A percentile compares a stretch with the other conserved stretches of the same genome.
Conservation (phyloP, 2,797 vertebrate species). For the Parotocinclus haroldoi region DNA sequence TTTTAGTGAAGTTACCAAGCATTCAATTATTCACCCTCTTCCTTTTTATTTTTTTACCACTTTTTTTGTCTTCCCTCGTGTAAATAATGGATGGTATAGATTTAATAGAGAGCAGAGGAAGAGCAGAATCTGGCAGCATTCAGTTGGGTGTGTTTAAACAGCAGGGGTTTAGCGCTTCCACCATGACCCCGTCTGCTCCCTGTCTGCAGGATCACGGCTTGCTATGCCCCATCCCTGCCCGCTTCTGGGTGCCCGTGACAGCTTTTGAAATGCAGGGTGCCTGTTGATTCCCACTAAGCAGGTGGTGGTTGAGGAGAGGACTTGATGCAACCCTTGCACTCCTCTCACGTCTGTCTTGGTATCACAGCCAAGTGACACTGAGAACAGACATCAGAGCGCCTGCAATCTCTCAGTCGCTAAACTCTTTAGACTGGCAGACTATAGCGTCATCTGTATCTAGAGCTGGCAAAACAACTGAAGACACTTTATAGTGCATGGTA, state of each 20-base stretch:
- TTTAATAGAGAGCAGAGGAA: conserved; percentile 43
- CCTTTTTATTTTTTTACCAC: conserved; percentile 61
- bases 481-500: too few relatives aligned
- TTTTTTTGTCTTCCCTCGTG: conserved; percentile 63
- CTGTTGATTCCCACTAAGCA: conserved; percentile 35
- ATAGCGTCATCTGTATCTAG: not conserved
- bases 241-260: conserved; percentile 38
- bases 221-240: conserved; percentile 21
- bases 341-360: conserved; percentile 21
- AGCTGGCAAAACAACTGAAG: not conserved
- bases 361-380: conserved; percentile 37
- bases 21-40: conserved; percentile 71
- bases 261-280: conserved; percentile 40
- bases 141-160: conserved; percentile 30
- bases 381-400: conserved; percentile 17
- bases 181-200: conserved; percentile 50
- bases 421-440: conserved; percentile 7
- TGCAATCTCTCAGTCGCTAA: conserved; percentile 21
- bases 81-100: conserved; percentile 75
- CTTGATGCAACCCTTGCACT: conserved; percentile 35
- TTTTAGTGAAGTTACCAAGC: conserved; percentile 50
- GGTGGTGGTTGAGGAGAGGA: conserved; percentile 30
- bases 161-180: conserved; percentile 29
- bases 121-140: conserved; percentile 25
- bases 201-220: conserved; percentile 32